phyloP scores from a whole-genome alignment of 2,113 vertebrate genomes.

The Pagrus major region DNA sequence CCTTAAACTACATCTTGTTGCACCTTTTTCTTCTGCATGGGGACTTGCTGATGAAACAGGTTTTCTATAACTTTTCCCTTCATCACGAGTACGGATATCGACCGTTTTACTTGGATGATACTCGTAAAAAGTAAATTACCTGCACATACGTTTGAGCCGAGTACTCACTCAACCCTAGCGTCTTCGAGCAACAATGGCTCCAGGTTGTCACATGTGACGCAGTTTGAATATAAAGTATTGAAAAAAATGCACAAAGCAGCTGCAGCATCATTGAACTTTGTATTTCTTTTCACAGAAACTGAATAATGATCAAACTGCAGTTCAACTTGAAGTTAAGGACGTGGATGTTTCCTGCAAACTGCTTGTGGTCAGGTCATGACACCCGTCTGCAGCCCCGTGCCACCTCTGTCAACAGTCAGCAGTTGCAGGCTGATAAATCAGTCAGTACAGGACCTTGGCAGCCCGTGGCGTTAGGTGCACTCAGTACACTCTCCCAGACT shows the following conservation, averaged over 20 bases:
- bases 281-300: neutral
- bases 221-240: neutral
- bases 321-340: neutral
- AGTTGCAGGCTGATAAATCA: constrained; percentile 34
- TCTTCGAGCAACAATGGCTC: no score
- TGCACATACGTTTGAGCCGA: no score
- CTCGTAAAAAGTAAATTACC: no score
- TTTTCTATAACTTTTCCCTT: no score
- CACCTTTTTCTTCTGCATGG: no score
- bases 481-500: constrained; percentile 63
- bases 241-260: neutral
- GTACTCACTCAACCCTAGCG: no score
- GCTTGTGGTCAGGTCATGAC: neutral
- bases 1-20: no score
- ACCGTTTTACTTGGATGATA: no score
- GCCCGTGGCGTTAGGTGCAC: constrained; percentile 45
- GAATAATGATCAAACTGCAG: neutral
- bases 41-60: no score
- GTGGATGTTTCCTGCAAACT: neutral
- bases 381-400: neutral
- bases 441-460: constrained; percentile 34
- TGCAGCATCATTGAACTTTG: neutral
- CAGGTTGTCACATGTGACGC: no score
- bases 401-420: neutral
- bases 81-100: no score